phyloP scores from a whole-genome alignment of 2,797 vertebrate species.

The Eurystomus glaucurus region DNA sequence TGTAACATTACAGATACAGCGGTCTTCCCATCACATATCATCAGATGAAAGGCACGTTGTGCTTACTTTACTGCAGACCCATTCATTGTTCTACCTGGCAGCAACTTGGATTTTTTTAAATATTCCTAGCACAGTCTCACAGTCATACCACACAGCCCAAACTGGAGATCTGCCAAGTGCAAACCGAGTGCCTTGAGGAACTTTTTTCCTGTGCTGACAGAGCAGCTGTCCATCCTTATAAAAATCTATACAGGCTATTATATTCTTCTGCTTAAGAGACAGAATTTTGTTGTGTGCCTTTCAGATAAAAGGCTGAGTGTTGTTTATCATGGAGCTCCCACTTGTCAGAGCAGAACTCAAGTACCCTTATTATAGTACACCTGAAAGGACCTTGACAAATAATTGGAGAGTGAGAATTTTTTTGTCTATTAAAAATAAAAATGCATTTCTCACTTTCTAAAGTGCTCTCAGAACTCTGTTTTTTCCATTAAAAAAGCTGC shows the following conservation, averaged over 20 bases:
- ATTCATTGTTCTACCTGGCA: slow-evolving; percentile 30
- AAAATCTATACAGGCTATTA: background rate
- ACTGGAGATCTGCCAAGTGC: background rate
- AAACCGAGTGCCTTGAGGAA: background rate
- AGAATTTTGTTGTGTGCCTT: background rate
- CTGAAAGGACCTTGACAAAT: background rate
- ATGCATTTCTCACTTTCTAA: background rate
- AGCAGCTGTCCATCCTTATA: background rate
- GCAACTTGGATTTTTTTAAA: background rate
- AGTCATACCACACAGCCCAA: background rate
- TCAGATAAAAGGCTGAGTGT: background rate
- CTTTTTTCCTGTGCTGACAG: background rate
- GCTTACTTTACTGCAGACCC: background rate
- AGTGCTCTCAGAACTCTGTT: background rate
- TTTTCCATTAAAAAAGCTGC: background rate
- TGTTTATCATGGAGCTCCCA: background rate
- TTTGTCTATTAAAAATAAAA: background rate
- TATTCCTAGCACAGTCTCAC: background rate
- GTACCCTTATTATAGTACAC: background rate
- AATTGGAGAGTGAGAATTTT: background rate
- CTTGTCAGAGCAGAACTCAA: background rate
- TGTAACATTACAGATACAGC: background rate
- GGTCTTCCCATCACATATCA: background rate
- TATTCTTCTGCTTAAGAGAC: background rate
- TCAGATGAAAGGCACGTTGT: background rate